These are phyloP conservation scores for Meteorus sp. DNA, from an alignment of 1,140 invertebrate genomes.

Conservation along the genomic window DNA sequence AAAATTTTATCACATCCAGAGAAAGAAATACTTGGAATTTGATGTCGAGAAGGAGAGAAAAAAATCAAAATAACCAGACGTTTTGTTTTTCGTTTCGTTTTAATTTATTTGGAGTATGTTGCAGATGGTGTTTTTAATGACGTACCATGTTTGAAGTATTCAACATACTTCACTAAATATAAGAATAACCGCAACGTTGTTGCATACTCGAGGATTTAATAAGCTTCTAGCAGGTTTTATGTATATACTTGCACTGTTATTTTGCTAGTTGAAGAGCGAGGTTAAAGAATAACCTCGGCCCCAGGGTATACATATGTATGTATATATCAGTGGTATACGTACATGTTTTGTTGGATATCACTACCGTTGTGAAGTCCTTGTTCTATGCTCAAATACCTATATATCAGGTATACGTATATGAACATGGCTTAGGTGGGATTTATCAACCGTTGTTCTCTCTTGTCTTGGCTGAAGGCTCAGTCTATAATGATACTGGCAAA, in stretches of 20 bases:
- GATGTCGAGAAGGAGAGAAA: too few relatives aligned
- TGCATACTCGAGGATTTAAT: conserved; percentile 21
- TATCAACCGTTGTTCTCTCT: not conserved
- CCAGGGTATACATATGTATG: not conserved
- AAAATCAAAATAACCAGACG: too few relatives aligned
- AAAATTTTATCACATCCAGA: too few relatives aligned
- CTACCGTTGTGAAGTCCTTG: too few relatives aligned
- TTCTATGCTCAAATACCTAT: not conserved
- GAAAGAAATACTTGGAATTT: too few relatives aligned
- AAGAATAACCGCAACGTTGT: conserved; percentile 7
- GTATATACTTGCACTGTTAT: too few relatives aligned
- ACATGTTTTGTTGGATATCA: not conserved
- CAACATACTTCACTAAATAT: not conserved
- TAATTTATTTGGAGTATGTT: not conserved
- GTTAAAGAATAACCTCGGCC: conserved; percentile 12
- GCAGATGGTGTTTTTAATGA: too few relatives aligned
- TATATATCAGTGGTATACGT: not conserved
- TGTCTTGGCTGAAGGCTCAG: not conserved
- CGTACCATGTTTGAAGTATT: too few relatives aligned
- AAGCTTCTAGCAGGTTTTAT: conserved; percentile 10
- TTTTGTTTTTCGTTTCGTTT: too few relatives aligned
- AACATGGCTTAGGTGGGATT: conserved; percentile 3
- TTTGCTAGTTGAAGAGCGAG: conserved; percentile 15
- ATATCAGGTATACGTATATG: not conserved
- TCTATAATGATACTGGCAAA: not conserved